Evolutionary conservation across 2,888 invertebrate species (phyloP), one percentile per base, ranked within the genome.

Genomic region (Micoletzkya japonica): DNA sequence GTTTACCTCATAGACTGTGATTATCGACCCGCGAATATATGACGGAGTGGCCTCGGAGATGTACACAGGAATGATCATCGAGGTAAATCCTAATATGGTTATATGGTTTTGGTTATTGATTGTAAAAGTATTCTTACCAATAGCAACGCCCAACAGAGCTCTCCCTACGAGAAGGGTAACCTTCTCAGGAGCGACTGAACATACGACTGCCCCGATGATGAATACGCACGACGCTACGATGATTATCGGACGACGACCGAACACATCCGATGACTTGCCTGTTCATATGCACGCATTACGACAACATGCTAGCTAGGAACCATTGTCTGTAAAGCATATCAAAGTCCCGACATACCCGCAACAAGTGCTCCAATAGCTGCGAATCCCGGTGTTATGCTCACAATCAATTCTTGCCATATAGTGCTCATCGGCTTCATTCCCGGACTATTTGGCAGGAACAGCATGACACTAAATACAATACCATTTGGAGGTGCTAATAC

Each of bases 61-160:
- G 80, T 89, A 90, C 74, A 90, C 87, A 2, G 89, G 89, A 3
- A 89, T 88, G 49, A 88, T 87, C 88, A 88, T 89, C 2, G 82
- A 83, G 3, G 84, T 80, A 57, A 84, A 76, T 3, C 84, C 80
- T 79, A 50, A 0, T n/a, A n/a, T n/a, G n/a, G n/a, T n/a, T n/a
- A n/a, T n/a, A n/a, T n/a, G n/a, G n/a, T n/a, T n/a, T n/a, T n/a
- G n/a, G n/a, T n/a, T n/a, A n/a, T n/a, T n/a, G n/a, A n/a, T n/a
- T n/a, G n/a, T n/a, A n/a, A n/a, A n/a, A n/a, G n/a, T n/a, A n/a
- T n/a, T n/a, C n/a, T n/a, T n/a, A 79, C 79, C 83, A 57, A 83
- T 80, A 6, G 81, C 83, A 7, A 83, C 68, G 17, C 83, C 83
- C 0, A 83, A 73, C 24, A 83, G 72, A 2, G 84, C 72, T 28